Percentiles rank a stretch among this genome's conserved stretches.
Evolutionary conservation across 2,113 vertebrate genomes (phyloP).

Genomic region (Lamprologus lemairii): DNA sequence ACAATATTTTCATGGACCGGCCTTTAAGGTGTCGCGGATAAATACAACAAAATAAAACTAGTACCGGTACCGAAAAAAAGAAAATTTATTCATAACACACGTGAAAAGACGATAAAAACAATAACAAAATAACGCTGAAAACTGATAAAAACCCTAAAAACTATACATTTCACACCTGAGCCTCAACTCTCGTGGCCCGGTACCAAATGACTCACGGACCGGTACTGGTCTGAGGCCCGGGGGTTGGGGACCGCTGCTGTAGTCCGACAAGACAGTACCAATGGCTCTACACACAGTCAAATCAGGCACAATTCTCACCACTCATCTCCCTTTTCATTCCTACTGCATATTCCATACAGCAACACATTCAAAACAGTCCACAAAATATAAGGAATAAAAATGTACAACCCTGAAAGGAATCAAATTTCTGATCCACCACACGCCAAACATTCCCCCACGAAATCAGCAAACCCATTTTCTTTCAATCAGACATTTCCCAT

Average conservation of each 20-base stretch:
- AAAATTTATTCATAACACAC: no score
- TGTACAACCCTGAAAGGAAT: not conserved
- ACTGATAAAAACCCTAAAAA: no score
- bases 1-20: no score
- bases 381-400: not conserved
- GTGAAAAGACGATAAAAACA: no score
- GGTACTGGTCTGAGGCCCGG: no score
- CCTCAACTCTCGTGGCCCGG: no score
- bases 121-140: rapidly evolving
- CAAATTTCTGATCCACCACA: not conserved
- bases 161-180: no score
- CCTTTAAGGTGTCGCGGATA: no score
- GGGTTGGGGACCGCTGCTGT: not conserved
- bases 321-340: not conserved
- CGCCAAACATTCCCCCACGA: not conserved
- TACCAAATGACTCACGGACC: no score
- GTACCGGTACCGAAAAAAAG: rapidly evolving
- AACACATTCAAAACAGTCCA: not conserved
- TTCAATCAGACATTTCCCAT: not conserved
- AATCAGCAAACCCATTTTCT: not conserved
- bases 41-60: no score
- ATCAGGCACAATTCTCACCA: not conserved
- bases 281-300: not conserved
- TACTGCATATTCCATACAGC: not conserved
- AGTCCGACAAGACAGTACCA: not conserved